These are phyloP conservation scores for Meteorus cinctellus DNA, from an alignment of 2,888 invertebrate species.

Conservation along the genomic window DNA sequence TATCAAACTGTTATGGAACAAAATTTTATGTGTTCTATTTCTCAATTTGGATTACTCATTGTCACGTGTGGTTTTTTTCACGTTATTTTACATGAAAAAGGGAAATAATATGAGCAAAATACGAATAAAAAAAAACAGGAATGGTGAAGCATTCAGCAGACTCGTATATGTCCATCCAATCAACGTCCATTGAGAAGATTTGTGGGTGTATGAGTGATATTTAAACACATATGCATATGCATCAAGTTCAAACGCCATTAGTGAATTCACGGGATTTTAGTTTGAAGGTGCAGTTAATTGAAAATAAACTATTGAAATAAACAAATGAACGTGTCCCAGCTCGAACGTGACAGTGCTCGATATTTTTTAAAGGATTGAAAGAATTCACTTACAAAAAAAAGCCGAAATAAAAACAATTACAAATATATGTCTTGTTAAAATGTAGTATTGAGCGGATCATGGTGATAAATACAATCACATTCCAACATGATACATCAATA, in stretches of 20 bases:
- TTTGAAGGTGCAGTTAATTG: constrained; percentile 4
- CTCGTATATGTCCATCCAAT: background rate
- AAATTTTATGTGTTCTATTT: background rate
- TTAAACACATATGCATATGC: background rate
- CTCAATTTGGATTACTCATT: background rate
- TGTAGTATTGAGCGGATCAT: constrained; percentile 46
- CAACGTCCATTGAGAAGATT: constrained; percentile 37
- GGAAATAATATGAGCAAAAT: constrained; percentile 1
- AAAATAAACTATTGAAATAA: constrained; percentile 15
- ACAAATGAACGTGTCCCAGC: constrained; percentile 39
- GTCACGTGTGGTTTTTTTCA: background rate
- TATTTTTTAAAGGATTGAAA: constrained; percentile 52
- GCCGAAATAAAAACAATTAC: constrained; percentile 25
- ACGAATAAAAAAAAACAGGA: background rate
- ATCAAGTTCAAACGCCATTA: constrained; percentile 19
- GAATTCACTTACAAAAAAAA: constrained; percentile 39
- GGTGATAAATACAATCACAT: constrained; percentile 41
- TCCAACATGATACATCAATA: constrained; percentile 36
- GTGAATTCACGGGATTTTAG: constrained; percentile 5
- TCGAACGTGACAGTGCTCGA: constrained; percentile 48
- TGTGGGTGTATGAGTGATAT: constrained; percentile 34
- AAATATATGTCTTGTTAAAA: constrained; percentile 50
- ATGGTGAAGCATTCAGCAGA: background rate
- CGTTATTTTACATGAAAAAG: constrained; percentile 15
- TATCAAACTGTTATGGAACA: background rate